Evolutionary conservation across 2,888 invertebrate genomes (phyloP), one percentile per base, ranked within the genome.

Genomic region (Ennomos erosarius): DNA sequence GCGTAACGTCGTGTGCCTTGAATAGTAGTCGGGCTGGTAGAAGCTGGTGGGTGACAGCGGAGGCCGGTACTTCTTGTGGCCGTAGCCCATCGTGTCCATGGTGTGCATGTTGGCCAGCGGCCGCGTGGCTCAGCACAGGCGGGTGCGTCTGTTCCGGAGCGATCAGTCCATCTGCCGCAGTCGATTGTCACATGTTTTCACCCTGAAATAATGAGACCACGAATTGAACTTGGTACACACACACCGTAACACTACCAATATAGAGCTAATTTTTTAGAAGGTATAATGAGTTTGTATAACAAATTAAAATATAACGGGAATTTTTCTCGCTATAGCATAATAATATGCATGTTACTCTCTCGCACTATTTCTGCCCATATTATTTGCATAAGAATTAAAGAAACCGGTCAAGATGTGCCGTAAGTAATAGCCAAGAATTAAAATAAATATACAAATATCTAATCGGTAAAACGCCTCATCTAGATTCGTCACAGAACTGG

Each of bases 11-110:
- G 85, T 86, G 61, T 89, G 91, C 60, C 93, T 82, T 47, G 93
- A 88, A 76, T 93, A 92, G 70, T 90, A 92, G 87, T 92, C 92
- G 54, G 93, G 87, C 76, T 93, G 93, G 84, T 94, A 94, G 84
- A 93, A 94, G 79, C 84, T 94, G 74, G 90, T 93, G 69, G 94
- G 92, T 56, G 93, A 94, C 68, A 94, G 79, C 59, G 94, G 93
- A 64, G 94, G 93, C 79, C 94, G 92, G 81, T 93, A 94, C 80
- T 95, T 95, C 85, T 93, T 93, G 83, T 94, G 94, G 78, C 94
- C 91, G 75, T 93, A 94, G 80, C 94, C 94, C 93, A 94, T 93
- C 44, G 94, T 94, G 78, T 94, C 94, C 94, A 94, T 94, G 36
- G 93, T 93, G 66, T 91, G 90, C 92, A 92, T 92, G 63, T 64